Evolutionary conservation across 2,113 vertebrate species (phyloP), one percentile per base, ranked within the genome.

Genomic region (Gasterosteus aculeatus): DNA sequence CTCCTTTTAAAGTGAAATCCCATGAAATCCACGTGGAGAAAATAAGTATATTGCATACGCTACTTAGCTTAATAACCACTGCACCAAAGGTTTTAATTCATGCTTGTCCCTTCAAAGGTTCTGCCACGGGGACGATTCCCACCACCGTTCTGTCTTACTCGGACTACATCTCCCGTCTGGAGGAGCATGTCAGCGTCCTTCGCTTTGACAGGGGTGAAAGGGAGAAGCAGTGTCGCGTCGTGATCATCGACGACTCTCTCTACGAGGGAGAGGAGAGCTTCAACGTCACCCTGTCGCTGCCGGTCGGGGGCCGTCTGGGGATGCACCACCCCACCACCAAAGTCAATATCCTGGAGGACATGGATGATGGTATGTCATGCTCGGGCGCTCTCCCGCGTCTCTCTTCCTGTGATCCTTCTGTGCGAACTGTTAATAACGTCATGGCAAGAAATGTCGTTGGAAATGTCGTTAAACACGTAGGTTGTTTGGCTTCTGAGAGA

Each of bases 241-340:
- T 97, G 47, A 81, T 99, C 72, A 98, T 98, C 38, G 97, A 98
- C 1, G 97, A 99, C 85, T 98, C 97, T 0, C 80, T 98, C 74
- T 95, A 97, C 29, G 97, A 99, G 73, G 93, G 87, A 14, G 92
- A 95, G 29, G 97, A 98, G 85, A 95, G 89, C 11, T 99, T 99
- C 89, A 96, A 94, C 2, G 91, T 99, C 66, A 92, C 94, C 5
- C 92, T 99, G 83, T 97, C 96, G 46, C 91, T 97, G 93, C 95
- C 96, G 0, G 89, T 96, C 87, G 97, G 97, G 0, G 97, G 97
- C 5, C 95, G 94, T 41, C 92, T 98, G 22, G 96, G 96, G 9
- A 67, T 77, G 0, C 93, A 94, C 78, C 95, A 95, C 87, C 89
- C 93, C 29, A 93, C 86, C 15, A 72, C 94, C 75, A 92, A 7